A percentile compares a stretch with the other conserved stretches of the same genome.
phyloP scores from a whole-genome alignment of 2,888 invertebrate genomes.

The Leptogaster cylindrica region DNA sequence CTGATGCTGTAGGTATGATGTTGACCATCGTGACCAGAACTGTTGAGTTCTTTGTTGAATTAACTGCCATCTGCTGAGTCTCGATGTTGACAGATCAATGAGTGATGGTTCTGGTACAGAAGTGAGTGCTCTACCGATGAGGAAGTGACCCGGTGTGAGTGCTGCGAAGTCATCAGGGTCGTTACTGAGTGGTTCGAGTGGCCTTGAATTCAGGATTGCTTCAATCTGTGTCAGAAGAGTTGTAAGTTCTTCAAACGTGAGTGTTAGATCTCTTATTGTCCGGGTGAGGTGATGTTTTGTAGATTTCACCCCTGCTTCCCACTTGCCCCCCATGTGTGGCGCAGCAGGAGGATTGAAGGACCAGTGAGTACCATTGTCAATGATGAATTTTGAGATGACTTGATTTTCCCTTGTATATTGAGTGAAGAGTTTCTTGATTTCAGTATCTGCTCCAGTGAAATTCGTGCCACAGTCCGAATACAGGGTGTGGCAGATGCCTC shows the following conservation, averaged over 20 bases:
- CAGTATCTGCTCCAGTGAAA: neutral
- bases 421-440: neutral
- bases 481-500: neutral
- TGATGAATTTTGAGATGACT: neutral
- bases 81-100: neutral
- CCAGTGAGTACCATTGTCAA: conserved; percentile 48
- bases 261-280: conserved; percentile 47
- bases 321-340: conserved; percentile 54
- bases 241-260: conserved; percentile 52
- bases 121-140: conserved; percentile 35
- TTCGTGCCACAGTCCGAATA: neutral
- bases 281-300: conserved; percentile 51
- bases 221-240: conserved; percentile 50
- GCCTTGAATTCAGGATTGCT: conserved; percentile 53
- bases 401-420: neutral
- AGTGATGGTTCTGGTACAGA: too few species aligned
- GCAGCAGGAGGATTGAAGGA: conserved; percentile 52
- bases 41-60: neutral
- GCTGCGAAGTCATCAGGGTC: conserved; percentile 43
- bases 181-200: conserved; percentile 47
- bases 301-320: conserved; percentile 53
- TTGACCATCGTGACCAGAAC: neutral
- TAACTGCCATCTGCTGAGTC: neutral
- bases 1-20: neutral
- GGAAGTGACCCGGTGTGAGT: conserved; percentile 46